Evolutionary conservation across 2,797 vertebrate genomes (phyloP).

Genomic region (Propithecus perrieri): DNA sequence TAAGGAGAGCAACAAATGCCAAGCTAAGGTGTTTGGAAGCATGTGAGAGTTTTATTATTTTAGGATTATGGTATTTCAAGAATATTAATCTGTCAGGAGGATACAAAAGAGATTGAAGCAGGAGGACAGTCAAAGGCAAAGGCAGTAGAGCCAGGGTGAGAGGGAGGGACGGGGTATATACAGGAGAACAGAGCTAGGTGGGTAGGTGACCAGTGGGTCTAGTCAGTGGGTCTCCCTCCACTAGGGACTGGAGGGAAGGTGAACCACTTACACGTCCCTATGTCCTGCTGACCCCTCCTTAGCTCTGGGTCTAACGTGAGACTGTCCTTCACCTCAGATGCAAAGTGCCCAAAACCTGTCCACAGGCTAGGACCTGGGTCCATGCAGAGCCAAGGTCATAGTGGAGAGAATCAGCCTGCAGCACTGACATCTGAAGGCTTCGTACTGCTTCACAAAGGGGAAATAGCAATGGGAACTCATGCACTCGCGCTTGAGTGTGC

Average conservation of each 20-base stretch:
- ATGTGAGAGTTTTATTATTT: background rate
- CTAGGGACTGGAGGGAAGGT: background rate
- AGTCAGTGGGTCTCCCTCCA: background rate
- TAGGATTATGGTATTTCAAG: background rate
- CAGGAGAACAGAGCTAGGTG: background rate
- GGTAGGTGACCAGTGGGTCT: background rate
- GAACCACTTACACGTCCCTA: background rate
- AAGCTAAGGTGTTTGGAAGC: background rate
- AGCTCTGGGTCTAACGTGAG: background rate
- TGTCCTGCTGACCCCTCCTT: background rate
- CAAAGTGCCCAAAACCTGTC: background rate
- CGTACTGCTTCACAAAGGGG: background rate
- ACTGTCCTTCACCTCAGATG: background rate
- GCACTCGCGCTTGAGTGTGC: background rate
- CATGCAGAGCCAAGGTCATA: background rate
- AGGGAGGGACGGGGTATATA: too few species aligned
- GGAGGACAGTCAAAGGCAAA: background rate
- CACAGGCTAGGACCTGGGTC: background rate
- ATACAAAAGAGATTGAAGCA: background rate
- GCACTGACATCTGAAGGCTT: background rate
- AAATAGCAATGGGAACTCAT: background rate
- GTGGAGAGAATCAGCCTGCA: background rate
- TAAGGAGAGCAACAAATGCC: background rate
- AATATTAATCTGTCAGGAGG: background rate
- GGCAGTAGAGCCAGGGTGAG: background rate